Evolutionary conservation across 2,113 vertebrate species (phyloP).

Genomic region (Porphyrio hochstetteri): DNA sequence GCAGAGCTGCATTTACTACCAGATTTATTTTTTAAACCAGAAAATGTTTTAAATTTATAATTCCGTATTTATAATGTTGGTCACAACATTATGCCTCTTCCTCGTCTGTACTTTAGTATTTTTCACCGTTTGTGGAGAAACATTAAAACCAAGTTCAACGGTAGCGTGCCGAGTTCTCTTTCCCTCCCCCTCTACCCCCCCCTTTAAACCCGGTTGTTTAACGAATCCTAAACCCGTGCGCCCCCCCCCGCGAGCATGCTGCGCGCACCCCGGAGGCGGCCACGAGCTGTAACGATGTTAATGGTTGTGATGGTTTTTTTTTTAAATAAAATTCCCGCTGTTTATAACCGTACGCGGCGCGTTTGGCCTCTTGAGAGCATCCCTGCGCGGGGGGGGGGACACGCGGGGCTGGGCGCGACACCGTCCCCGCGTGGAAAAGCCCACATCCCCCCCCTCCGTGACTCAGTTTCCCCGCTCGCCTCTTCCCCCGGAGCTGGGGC

Average conservation of each 20-base stretch:
- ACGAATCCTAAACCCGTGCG: conserved; percentile 38
- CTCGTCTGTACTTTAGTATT: conserved; percentile 83
- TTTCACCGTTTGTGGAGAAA: conserved; percentile 82
- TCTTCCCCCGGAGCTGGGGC: neutral
- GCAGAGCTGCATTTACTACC: conserved; percentile 81
- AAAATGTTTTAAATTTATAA: conserved; percentile 93
- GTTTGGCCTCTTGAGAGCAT: conserved; percentile 48
- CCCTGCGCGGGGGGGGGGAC: neutral
- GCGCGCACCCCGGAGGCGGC: conserved; percentile 40
- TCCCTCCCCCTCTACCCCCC: neutral
- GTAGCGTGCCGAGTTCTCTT: conserved; percentile 72
- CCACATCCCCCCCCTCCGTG: too few relatives aligned
- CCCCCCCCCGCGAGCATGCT: conserved; percentile 60
- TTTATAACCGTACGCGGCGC: conserved; percentile 66
- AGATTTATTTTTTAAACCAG: conserved; percentile 92
- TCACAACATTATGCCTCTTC: conserved; percentile 81
- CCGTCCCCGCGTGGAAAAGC: too few relatives aligned
- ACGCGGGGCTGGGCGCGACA: too few relatives aligned
- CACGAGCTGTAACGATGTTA: conserved; percentile 70
- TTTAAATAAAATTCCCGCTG: conserved; percentile 72
- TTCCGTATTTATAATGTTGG: conserved; percentile 88
- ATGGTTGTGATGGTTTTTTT: conserved; percentile 73
- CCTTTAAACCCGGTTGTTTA: conserved; percentile 67
- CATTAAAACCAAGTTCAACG: conserved; percentile 80
- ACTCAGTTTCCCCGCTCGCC: too few relatives aligned